Conservation (phyloP, 2,797 vertebrate species). For the Hephaestus fuliginosus region DNA sequence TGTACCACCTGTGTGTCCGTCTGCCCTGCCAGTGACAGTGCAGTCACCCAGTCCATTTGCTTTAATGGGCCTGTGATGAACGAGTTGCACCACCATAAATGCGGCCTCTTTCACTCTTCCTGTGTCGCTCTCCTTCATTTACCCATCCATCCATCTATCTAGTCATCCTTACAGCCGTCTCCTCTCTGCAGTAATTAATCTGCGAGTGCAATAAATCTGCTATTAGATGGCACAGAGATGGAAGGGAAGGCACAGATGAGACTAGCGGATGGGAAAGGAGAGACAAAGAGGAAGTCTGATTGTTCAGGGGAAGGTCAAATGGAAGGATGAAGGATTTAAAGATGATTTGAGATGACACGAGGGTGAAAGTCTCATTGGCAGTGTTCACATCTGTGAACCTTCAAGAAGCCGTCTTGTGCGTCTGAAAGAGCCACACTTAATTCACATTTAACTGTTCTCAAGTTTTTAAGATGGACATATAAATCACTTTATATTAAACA, state of each 20-base stretch:
- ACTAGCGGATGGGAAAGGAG: slow-evolving; percentile 36
- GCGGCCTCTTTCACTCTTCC: slow-evolving; percentile 49
- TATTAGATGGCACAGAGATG: slow-evolving; percentile 45
- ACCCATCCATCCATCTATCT: slow-evolving; percentile 57
- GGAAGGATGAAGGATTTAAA: slow-evolving; percentile 31
- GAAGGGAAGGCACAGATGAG: slow-evolving; percentile 39
- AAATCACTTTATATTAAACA: background rate
- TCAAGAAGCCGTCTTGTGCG: background rate
- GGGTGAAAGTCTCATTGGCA: slow-evolving; percentile 19
- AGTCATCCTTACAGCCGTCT: slow-evolving; percentile 46
- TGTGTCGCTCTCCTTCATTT: slow-evolving; percentile 64
- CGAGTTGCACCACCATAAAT: slow-evolving; percentile 68
- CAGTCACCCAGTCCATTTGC: slow-evolving; percentile 70
- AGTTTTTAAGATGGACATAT: background rate
- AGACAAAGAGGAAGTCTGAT: slow-evolving; percentile 35
- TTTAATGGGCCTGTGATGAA: slow-evolving; percentile 77
- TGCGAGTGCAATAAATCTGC: slow-evolving; percentile 70
- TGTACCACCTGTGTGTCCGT: slow-evolving; percentile 50
- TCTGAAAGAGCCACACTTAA: background rate
- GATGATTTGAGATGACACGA: slow-evolving; percentile 32
- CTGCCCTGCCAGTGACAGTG: slow-evolving; percentile 58
- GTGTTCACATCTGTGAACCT: slow-evolving; percentile 16
- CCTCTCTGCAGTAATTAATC: slow-evolving; percentile 70
- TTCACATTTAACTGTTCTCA: background rate
- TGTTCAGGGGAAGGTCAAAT: slow-evolving; percentile 56